These are phyloP conservation scores for Neoniphon sammara DNA, from an alignment of 2,797 vertebrate species.

Conservation along the genomic window DNA sequence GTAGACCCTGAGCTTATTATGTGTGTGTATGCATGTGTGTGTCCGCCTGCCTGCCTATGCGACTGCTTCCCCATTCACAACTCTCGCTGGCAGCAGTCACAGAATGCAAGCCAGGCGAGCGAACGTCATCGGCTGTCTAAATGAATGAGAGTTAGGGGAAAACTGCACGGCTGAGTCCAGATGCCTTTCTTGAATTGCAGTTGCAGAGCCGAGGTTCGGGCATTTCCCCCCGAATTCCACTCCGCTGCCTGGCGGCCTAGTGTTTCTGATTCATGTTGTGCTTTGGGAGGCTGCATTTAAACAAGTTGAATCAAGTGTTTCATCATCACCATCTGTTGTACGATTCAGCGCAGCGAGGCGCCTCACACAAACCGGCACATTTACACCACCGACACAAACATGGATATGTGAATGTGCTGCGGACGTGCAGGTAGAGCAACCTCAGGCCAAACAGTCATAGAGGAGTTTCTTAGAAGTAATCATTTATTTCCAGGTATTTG, in stretches of 20 bases:
- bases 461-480: not conserved
- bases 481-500: slow-evolving; percentile 13
- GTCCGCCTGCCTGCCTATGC: slow-evolving; percentile 25
- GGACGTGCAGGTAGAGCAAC: not conserved
- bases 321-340: not conserved
- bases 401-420: not conserved
- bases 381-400: not conserved
- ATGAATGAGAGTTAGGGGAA: slow-evolving; percentile 75
- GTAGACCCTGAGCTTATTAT: slow-evolving; percentile 57
- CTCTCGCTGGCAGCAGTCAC: slow-evolving; percentile 68
- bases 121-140: slow-evolving; percentile 72
- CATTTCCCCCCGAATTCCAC: slow-evolving; percentile 57
- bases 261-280: slow-evolving; percentile 22
- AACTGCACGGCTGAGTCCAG: slow-evolving; percentile 72
- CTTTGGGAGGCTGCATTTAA: slow-evolving; percentile 46
- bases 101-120: slow-evolving; percentile 73
- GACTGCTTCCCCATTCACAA: slow-evolving; percentile 77
- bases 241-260: slow-evolving; percentile 47
- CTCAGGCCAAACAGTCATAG: not conserved
- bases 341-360: not conserved
- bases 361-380: not conserved
- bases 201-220: slow-evolving; percentile 62
- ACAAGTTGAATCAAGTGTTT: slow-evolving; percentile 10
- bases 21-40: slow-evolving; percentile 21
- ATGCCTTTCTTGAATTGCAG: slow-evolving; percentile 71